Conservation (phyloP, 2,888 invertebrate genomes). For the Heliconius cydno region DNA sequence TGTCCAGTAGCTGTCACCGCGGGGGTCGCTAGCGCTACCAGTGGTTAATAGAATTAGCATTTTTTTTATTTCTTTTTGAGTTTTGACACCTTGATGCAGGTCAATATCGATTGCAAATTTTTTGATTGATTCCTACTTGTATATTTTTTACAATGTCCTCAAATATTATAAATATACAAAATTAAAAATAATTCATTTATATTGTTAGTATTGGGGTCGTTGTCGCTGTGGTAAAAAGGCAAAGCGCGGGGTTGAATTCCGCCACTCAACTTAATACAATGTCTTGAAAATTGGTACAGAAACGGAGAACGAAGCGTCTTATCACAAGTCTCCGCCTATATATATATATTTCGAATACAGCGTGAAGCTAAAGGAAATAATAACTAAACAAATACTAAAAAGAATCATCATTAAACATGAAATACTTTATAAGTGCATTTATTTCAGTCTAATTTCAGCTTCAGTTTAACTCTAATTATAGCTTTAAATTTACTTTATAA, state of each 20-base stretch:
- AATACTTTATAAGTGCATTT: neutral
- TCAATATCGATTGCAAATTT: constrained; percentile 45
- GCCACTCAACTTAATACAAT: neutral
- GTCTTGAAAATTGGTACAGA: neutral
- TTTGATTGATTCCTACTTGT: constrained; percentile 34
- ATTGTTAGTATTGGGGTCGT: no score
- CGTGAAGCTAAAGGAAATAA: neutral
- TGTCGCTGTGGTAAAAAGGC: neutral
- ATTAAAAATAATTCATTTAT: no score
- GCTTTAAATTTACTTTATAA: neutral
- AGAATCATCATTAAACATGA: neutral
- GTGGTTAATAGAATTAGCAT: constrained; percentile 62
- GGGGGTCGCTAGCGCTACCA: constrained; percentile 61
- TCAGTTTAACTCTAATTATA: neutral
- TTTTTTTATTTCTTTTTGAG: constrained; percentile 51
- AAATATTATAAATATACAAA: neutral
- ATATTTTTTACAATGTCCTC: neutral
- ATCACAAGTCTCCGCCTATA: neutral
- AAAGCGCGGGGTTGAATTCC: neutral
- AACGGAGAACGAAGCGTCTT: no score
- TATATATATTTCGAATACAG: neutral
- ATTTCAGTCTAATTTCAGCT: no score
- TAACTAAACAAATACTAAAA: neutral
- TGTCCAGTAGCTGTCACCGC: constrained; percentile 52
- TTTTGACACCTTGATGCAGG: constrained; percentile 53